These are phyloP conservation scores for Leucophenga maculata DNA, from an alignment of 2,888 invertebrate genomes.

Conservation along the genomic window DNA sequence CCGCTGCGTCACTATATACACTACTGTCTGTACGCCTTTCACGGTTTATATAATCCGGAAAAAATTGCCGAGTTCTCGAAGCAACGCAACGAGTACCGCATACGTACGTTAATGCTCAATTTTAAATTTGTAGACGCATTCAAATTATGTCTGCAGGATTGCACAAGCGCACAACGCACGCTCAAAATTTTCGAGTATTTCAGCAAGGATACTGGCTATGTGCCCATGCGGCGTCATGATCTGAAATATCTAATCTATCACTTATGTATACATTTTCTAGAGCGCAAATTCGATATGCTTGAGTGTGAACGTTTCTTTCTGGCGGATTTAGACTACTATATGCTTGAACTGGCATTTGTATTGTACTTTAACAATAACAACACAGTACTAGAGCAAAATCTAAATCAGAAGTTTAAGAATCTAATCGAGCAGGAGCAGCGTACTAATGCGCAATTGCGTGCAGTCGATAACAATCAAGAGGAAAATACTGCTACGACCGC, in stretches of 20 bases:
- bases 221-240: slow-evolving; percentile 70
- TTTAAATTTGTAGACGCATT: slow-evolving; percentile 72
- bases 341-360: slow-evolving; percentile 71
- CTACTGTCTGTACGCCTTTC: slow-evolving; percentile 72
- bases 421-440: slow-evolving; percentile 54
- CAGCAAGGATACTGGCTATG: slow-evolving; percentile 72
- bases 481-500: slow-evolving; percentile 26
- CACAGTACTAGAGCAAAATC: slow-evolving; percentile 67
- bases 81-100: slow-evolving; percentile 68
- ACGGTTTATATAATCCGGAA: slow-evolving; percentile 71
- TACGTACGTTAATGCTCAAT: slow-evolving; percentile 71
- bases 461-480: slow-evolving; percentile 52
- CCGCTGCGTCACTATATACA: slow-evolving; percentile 70
- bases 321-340: slow-evolving; percentile 70
- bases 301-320: slow-evolving; percentile 71
- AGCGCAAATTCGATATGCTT: slow-evolving; percentile 66
- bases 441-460: neutral
- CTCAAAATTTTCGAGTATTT: slow-evolving; percentile 72
- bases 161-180: slow-evolving; percentile 62
- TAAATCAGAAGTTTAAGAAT: slow-evolving; percentile 69
- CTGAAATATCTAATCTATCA: slow-evolving; percentile 71
- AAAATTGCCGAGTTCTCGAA: slow-evolving; percentile 66
- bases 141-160: slow-evolving; percentile 66
- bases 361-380: slow-evolving; percentile 72
- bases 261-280: slow-evolving; percentile 69